phyloP scores from a whole-genome alignment of 2,113 vertebrate species.

The Spheniscus mendiculus region DNA sequence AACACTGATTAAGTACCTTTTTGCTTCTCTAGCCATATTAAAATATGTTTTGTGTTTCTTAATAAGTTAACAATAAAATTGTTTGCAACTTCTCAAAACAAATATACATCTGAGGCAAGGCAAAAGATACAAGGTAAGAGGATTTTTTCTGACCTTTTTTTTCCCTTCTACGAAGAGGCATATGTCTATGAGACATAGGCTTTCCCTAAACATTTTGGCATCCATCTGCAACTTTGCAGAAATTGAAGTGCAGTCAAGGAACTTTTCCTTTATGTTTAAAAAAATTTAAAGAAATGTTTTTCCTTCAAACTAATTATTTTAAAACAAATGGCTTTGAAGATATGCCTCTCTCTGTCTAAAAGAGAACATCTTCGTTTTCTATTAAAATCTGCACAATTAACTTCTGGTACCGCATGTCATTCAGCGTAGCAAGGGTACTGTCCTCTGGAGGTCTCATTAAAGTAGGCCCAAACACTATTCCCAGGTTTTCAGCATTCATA shows the following conservation, averaged over 20 bases:
- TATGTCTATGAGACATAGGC: conserved; percentile 82
- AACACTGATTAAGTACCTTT: conserved; percentile 76
- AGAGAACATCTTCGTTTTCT: conserved; percentile 96
- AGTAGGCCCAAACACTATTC: conserved; percentile 96
- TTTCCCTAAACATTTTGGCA: conserved; percentile 71
- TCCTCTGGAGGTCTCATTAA: conserved; percentile 96
- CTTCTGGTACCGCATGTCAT: conserved; percentile 98
- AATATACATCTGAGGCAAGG: conserved; percentile 71
- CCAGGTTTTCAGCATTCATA: conserved; percentile 96
- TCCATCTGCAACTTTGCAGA: conserved; percentile 71
- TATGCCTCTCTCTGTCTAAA: conserved; percentile 74
- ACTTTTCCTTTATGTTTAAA: conserved; percentile 23
- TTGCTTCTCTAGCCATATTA: conserved; percentile 68
- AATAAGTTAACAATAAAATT: conserved; percentile 79
- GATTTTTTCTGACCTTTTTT: conserved; percentile 62
- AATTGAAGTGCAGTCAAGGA: conserved; percentile 72
- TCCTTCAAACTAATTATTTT: conserved; percentile 47
- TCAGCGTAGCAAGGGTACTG: conserved; percentile 91
- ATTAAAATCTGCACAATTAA: conserved; percentile 95
- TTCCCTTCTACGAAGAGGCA: conserved; percentile 56
- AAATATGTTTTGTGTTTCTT: conserved; percentile 70
- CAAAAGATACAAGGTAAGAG: conserved; percentile 67
- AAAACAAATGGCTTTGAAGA: conserved; percentile 46
- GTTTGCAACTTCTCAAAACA: conserved; percentile 72
- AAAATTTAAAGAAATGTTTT: conserved; percentile 54